phyloP scores from a whole-genome alignment of 2,888 invertebrate species.

The Apamea monoglypha region DNA sequence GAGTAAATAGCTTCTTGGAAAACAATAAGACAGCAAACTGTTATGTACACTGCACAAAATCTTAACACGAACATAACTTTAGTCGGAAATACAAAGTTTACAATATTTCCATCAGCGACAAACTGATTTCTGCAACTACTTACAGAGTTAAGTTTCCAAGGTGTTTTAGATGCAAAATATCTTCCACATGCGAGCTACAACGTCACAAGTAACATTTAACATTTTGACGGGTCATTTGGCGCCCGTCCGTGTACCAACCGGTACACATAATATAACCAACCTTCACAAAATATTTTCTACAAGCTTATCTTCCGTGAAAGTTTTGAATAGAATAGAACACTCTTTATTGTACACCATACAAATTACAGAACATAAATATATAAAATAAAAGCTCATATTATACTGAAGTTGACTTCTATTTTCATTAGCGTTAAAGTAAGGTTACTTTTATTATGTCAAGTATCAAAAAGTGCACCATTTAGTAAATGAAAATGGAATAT shows the following conservation, averaged over 20 bases:
- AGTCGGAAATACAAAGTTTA: conserved; percentile 30
- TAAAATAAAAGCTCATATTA: conserved; percentile 49
- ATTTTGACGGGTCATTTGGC: conserved; percentile 86
- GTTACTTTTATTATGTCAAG: background rate
- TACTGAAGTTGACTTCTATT: conserved; percentile 28
- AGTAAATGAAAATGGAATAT: background rate
- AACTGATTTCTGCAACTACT: conserved; percentile 39
- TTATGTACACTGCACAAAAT: conserved; percentile 25
- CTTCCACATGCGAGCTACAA: conserved; percentile 40
- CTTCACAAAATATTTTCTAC: conserved; percentile 48
- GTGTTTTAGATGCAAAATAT: conserved; percentile 55
- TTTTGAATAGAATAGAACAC: too few species aligned
- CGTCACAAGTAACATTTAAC: conserved; percentile 78
- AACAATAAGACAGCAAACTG: conserved; percentile 14
- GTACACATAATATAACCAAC: conserved; percentile 73
- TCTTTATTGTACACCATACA: too few species aligned
- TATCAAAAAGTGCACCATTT: conserved; percentile 5
- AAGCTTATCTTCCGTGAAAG: conserved; percentile 45
- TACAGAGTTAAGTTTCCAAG: conserved; percentile 36
- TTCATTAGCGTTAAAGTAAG: conserved; percentile 8
- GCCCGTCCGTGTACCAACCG: conserved; percentile 73
- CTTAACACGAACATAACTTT: conserved; percentile 19
- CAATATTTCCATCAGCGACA: conserved; percentile 40
- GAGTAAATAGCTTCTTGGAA: background rate
- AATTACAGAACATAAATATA: too few species aligned